These are phyloP conservation scores for Catonia carolina DNA, from an alignment of 2,888 invertebrate genomes.

Conservation along the genomic window DNA sequence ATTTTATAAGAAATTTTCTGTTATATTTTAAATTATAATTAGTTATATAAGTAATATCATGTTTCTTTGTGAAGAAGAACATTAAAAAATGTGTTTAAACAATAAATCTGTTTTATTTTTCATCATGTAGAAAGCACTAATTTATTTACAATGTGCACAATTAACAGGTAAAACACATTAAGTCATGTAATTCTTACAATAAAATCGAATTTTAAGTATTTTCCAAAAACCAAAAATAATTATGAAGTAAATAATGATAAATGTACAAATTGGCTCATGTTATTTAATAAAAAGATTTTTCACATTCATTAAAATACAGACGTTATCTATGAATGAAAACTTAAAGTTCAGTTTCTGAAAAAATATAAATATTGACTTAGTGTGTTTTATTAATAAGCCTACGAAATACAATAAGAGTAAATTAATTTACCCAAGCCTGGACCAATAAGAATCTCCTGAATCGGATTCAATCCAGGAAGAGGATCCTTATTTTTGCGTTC, in stretches of 20 bases:
- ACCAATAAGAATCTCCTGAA: constrained; percentile 53
- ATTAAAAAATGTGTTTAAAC: neutral
- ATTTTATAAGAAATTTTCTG: too few species aligned
- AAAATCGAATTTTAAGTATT: neutral
- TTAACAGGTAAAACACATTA: constrained; percentile 1
- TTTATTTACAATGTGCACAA: neutral
- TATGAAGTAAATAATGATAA: neutral
- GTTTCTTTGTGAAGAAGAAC: too few species aligned
- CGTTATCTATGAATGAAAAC: neutral
- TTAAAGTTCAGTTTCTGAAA: neutral
- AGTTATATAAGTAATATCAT: too few species aligned
- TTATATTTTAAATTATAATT: too few species aligned
- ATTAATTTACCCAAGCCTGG: constrained; percentile 52
- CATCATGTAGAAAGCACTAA: neutral
- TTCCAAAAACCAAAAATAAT: neutral
- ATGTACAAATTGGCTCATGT: neutral
- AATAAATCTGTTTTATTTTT: neutral
- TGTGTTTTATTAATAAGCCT: constrained; percentile 1
- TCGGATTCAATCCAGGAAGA: constrained; percentile 50
- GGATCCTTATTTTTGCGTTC: constrained; percentile 51
- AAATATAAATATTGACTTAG: constrained; percentile 4
- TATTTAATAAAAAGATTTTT: neutral
- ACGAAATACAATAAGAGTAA: constrained; percentile 2
- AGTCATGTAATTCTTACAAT: neutral
- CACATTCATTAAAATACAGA: neutral